Evolutionary conservation across 1,140 invertebrate species (phyloP).

Genomic region (Antheraea pernyi): DNA sequence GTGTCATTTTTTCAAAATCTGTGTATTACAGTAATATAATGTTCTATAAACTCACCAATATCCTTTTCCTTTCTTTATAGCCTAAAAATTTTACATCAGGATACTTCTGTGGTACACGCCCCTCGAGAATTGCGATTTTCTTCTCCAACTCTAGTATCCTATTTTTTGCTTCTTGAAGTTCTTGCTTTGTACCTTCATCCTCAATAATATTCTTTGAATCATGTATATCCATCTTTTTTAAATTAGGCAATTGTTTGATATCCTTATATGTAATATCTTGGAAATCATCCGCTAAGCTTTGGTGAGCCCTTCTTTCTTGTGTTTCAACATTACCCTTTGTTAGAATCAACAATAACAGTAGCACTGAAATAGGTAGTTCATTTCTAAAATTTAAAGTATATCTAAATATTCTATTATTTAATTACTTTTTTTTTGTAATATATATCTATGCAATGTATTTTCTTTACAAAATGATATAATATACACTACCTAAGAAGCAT

Average conservation of each 20-base stretch:
- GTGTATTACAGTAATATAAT: too few species aligned
- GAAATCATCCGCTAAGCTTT: conserved; percentile 47
- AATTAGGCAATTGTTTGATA: conserved; percentile 45
- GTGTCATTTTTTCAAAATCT: too few species aligned
- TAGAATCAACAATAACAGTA: conserved; percentile 58
- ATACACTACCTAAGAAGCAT: not conserved
- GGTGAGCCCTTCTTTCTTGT: conserved; percentile 34
- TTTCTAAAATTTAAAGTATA: not conserved
- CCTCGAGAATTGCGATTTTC: conserved; percentile 85
- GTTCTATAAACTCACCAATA: conserved; percentile 85
- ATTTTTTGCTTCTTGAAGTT: conserved; percentile 81
- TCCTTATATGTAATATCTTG: conserved; percentile 42
- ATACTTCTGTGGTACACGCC: conserved; percentile 89
- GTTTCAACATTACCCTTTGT: conserved; percentile 38
- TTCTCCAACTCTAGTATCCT: conserved; percentile 85
- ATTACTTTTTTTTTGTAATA: too few species aligned
- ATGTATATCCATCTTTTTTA: conserved; percentile 35
- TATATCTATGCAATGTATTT: not conserved
- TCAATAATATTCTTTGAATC: conserved; percentile 26
- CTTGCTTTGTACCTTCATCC: conserved; percentile 68
- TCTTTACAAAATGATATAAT: not conserved
- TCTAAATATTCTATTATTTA: not conserved
- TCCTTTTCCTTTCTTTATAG: conserved; percentile 94
- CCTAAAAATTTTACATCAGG: conserved; percentile 94
- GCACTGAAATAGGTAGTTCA: conserved; percentile 46